These are phyloP conservation scores for Cranoglanis bouderius DNA, from an alignment of 2,113 vertebrate genomes.

Conservation along the genomic window DNA sequence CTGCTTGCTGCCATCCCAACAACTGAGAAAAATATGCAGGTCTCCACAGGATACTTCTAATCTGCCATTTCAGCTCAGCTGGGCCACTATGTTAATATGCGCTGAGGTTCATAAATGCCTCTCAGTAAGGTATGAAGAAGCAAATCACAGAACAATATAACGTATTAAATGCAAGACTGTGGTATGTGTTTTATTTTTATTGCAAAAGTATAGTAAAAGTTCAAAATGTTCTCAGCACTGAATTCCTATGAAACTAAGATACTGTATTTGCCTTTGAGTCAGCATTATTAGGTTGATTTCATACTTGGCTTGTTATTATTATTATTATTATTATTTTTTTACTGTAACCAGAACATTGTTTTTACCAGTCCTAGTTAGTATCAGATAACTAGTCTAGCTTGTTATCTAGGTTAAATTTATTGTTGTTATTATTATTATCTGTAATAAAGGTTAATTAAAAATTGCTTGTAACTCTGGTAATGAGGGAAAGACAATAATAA, in stretches of 20 bases:
- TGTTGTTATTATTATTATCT: background rate
- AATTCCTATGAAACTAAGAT: background rate
- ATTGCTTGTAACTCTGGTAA: background rate
- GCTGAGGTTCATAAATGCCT: slow-evolving; percentile 9
- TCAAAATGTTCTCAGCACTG: background rate
- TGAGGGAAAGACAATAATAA: background rate
- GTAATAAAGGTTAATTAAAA: background rate
- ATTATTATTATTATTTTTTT: no score
- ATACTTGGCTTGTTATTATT: background rate
- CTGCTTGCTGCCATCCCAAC: background rate
- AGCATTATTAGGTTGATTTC: background rate
- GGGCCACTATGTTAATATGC: background rate
- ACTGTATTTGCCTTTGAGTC: background rate
- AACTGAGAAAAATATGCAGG: slow-evolving; percentile 10
- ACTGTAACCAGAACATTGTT: background rate
- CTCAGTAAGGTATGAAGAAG: slow-evolving; percentile 4
- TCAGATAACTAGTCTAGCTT: background rate
- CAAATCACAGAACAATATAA: slow-evolving; percentile 3
- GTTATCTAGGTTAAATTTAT: background rate
- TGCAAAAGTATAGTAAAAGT: no score
- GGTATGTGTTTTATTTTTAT: background rate
- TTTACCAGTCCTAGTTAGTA: background rate
- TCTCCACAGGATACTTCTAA: slow-evolving; percentile 29
- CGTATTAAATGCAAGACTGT: background rate
- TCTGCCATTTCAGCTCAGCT: slow-evolving; percentile 18